Conservation (phyloP, 1,140 invertebrate genomes). For the Cecropterus lyciades region DNA sequence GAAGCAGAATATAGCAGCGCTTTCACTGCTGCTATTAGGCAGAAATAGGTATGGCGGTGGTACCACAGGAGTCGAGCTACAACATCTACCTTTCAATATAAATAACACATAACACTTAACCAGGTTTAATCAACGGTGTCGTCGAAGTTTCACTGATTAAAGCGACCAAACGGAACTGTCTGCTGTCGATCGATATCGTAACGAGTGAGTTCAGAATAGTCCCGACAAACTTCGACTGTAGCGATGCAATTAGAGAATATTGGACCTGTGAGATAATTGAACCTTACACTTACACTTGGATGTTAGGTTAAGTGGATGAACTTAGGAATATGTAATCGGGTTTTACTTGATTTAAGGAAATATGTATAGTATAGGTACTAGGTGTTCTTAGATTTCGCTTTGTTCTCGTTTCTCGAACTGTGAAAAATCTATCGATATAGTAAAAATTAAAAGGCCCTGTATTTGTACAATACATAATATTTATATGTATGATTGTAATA, state of each 20-base stretch:
- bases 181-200: slow-evolving; percentile 40
- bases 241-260: slow-evolving; percentile 42
- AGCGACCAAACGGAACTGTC: slow-evolving; percentile 45
- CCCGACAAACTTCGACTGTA: slow-evolving; percentile 39
- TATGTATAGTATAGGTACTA: not conserved
- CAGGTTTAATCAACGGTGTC: slow-evolving; percentile 29
- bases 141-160: slow-evolving; percentile 47
- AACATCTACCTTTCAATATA: no score
- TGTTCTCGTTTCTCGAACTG: no score
- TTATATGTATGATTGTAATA: no score
- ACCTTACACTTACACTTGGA: slow-evolving; percentile 1
- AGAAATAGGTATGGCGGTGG: no score
- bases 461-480: no score
- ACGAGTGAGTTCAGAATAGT: slow-evolving; percentile 40
- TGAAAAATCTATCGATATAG: no score
- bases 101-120: slow-evolving; percentile 15
- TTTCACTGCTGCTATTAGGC: no score
- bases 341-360: slow-evolving; percentile 11
- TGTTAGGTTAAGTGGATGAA: not conserved
- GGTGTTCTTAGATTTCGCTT: no score
- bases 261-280: slow-evolving; percentile 26
- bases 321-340: not conserved
- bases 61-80: no score
- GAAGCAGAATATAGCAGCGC: no score
- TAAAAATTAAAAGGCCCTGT: no score